Base-by-base conservation (phyloP, 2,888 invertebrate genomes). In the Plutella xylostella region DNA sequence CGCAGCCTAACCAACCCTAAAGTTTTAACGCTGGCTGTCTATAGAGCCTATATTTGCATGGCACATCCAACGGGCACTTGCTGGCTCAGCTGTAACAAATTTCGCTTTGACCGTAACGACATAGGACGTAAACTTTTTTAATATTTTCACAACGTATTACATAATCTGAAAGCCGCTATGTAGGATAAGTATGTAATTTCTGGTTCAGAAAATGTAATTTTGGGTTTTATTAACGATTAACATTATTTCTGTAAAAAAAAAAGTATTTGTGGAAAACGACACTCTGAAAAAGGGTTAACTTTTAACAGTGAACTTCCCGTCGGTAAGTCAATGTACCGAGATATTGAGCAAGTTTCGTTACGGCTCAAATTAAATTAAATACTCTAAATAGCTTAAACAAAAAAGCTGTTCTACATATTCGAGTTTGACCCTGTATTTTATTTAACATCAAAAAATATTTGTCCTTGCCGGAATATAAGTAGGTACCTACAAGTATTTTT, bases 21-120 rank as follows among this genome's bases (percentile, higher is more conserved):
- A n/a, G n/a, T n/a, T n/a, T n/a, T n/a, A n/a, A n/a, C n/a, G n/a
- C n/a, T n/a, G n/a, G n/a, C n/a, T n/a, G n/a, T n/a, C n/a, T n/a
- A n/a, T n/a, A n/a, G n/a, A n/a, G n/a, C n/a, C n/a, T n/a, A n/a
- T n/a, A n/a, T n/a, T n/a, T n/a, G n/a, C n/a, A n/a, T n/a, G n/a
- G n/a, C n/a, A n/a, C n/a, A n/a, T n/a, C n/a, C n/a, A n/a, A n/a
- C 42, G 41, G 42, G 42, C 31, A 19, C 42, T 31, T 34, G 47
- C 49, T 50, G 47, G 20, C 42, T 47, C 49, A 50, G 39, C 25
- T 17, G 15, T 50, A 47, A 44, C 47, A 49, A 40, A 43, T 19
- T 39, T 17, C 30, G 42, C 42, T 43, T 46, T 45, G 44, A 45
- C 42, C 34, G 37, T n/a, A n/a, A 11, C 12, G 12, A 20, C 33